Evolutionary conservation across 2,888 invertebrate species (phyloP).

Genomic region (Carpatolechia fugitivella): DNA sequence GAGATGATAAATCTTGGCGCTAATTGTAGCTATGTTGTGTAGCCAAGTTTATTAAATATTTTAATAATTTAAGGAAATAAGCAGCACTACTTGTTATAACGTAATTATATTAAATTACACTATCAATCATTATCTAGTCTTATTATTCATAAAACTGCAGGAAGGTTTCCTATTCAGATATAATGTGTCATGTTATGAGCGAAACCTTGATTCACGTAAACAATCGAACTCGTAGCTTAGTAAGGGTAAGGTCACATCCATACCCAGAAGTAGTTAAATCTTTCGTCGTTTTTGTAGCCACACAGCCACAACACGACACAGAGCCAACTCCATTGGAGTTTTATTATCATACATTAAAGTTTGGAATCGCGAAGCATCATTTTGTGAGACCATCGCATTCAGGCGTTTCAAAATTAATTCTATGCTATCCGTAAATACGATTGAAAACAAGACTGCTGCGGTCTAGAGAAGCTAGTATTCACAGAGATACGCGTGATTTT

Average conservation of each 20-base stretch:
- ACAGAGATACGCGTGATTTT: constrained; percentile 57
- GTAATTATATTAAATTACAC: constrained; percentile 14
- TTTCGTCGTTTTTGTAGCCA: constrained; percentile 49
- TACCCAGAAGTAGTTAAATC: constrained; percentile 42
- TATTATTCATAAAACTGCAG: not conserved
- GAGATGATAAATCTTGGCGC: no score
- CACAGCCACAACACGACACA: constrained; percentile 53
- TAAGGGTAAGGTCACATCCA: constrained; percentile 39
- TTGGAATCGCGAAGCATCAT: constrained; percentile 55
- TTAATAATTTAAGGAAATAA: constrained; percentile 6
- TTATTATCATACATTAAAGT: constrained; percentile 70
- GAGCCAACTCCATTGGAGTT: constrained; percentile 65
- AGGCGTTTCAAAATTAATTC: constrained; percentile 42
- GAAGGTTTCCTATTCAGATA: constrained; percentile 1
- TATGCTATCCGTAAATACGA: constrained; percentile 43
- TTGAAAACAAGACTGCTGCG: constrained; percentile 41
- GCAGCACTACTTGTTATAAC: not conserved
- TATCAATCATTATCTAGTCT: constrained; percentile 14
- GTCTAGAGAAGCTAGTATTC: constrained; percentile 51
- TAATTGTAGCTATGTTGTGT: not conserved
- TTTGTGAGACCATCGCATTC: constrained; percentile 26
- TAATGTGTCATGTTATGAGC: constrained; percentile 3
- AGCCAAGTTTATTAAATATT: not conserved
- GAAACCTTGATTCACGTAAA: constrained; percentile 8
- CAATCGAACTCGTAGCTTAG: constrained; percentile 11